Evolutionary conservation across 1,140 invertebrate species (phyloP).

Genomic region (Paramacrobiotus metropolitanus): DNA sequence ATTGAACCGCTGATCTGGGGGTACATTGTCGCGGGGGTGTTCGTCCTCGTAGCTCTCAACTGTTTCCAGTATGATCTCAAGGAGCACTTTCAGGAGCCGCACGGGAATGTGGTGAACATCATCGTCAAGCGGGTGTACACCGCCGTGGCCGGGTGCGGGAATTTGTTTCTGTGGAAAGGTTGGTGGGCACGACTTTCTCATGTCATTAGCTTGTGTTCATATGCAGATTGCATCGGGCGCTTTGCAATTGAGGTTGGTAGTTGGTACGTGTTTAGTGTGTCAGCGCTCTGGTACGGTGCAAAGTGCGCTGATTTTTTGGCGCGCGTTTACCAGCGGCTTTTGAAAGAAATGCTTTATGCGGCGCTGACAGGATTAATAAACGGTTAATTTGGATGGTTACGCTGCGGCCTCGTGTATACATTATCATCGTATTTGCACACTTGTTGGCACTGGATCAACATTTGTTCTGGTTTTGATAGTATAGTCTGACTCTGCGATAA

Average conservation of each 20-base stretch:
- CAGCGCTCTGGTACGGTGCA: neutral
- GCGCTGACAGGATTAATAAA: no score
- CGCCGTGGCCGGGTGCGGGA: neutral
- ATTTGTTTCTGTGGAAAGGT: constrained; percentile 55
- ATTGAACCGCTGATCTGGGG: constrained; percentile 31
- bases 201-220: neutral
- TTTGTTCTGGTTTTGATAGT: no score
- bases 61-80: constrained; percentile 34
- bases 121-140: neutral
- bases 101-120: neutral
- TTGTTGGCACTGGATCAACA: no score
- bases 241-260: neutral
- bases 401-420: no score
- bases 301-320: no score
- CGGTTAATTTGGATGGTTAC: no score
- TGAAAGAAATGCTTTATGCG: no score
- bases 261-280: neutral
- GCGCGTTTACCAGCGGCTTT: no score
- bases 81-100: neutral
- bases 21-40: constrained; percentile 40
- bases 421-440: no score
- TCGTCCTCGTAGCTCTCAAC: constrained; percentile 39
- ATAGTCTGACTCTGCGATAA: no score
- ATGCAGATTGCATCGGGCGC: neutral
- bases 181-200: constrained; percentile 12